Evolutionary conservation across 1,140 invertebrate species (phyloP).

Genomic region (Zophobas atratus): DNA sequence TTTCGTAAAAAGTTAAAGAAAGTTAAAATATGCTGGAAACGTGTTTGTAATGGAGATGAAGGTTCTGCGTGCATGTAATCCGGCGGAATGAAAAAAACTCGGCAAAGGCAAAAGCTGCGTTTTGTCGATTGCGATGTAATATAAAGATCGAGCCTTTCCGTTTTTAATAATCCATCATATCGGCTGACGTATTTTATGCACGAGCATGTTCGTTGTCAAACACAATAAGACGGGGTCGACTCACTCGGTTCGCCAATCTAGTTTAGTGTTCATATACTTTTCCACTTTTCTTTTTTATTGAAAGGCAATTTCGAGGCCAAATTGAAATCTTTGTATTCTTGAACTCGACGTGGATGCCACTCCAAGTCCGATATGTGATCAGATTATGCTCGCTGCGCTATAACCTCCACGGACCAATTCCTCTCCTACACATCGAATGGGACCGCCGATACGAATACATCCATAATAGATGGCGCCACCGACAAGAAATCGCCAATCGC

Average conservation of each 20-base stretch:
- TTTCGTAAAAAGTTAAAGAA: conserved; percentile 48
- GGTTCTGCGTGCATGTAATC: conserved; percentile 27
- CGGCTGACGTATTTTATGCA: conserved; percentile 51
- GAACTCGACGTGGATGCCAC: conserved; percentile 64
- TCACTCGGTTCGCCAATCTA: conserved; percentile 54
- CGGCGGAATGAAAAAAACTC: conserved; percentile 19
- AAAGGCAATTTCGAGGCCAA: conserved; percentile 68
- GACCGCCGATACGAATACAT: conserved; percentile 14
- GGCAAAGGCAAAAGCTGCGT: conserved; percentile 22
- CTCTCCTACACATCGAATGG: conserved; percentile 16
- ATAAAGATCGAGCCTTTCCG: conserved; percentile 46
- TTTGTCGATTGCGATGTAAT: conserved; percentile 43
- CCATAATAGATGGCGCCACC: conserved; percentile 14
- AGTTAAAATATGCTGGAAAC: conserved; percentile 46
- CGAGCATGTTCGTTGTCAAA: conserved; percentile 54
- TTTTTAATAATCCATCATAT: conserved; percentile 49
- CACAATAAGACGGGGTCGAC: conserved; percentile 50
- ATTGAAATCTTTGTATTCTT: conserved; percentile 68
- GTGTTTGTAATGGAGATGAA: conserved; percentile 37
- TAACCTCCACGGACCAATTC: conserved; percentile 44
- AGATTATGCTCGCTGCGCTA: conserved; percentile 64
- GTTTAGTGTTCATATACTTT: conserved; percentile 65
- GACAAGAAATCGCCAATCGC: background rate
- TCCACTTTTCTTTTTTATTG: conserved; percentile 63
- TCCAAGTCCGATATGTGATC: conserved; percentile 67